Evolutionary conservation across 2,888 invertebrate genomes (phyloP).

Genomic region (Drosophila prolongata): DNA sequence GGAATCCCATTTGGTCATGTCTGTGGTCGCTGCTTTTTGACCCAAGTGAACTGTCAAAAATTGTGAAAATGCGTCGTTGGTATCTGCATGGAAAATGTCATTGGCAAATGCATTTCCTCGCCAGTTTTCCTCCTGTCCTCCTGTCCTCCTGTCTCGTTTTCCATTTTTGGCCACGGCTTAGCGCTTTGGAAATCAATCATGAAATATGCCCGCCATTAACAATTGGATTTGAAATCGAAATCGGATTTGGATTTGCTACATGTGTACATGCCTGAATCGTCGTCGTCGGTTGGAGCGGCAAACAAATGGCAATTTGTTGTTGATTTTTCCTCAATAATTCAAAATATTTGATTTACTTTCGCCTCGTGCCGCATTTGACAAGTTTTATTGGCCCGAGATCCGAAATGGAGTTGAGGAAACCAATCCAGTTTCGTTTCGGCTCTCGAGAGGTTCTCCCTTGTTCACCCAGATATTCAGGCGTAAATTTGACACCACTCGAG

Average conservation of each 20-base stretch:
- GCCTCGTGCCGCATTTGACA: constrained; percentile 32
- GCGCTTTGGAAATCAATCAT: constrained; percentile 65
- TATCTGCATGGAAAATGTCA: constrained; percentile 24
- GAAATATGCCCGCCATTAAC: constrained; percentile 68
- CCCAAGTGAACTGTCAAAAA: constrained; percentile 40
- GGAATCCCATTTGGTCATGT: constrained; percentile 19
- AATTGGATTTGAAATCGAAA: constrained; percentile 68
- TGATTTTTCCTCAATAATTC: constrained; percentile 54
- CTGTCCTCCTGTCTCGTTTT: constrained; percentile 3
- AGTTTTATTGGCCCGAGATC: constrained; percentile 17
- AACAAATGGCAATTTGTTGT: constrained; percentile 46
- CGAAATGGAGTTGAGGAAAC: constrained; percentile 13
- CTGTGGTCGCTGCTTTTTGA: constrained; percentile 14
- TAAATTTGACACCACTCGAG: constrained; percentile 63
- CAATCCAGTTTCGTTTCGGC: constrained; percentile 24
- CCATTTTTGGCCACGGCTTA: constrained; percentile 49
- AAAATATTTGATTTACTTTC: constrained; percentile 59
- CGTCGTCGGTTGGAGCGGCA: constrained; percentile 2
- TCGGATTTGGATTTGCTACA: constrained; percentile 54
- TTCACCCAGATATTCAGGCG: constrained; percentile 48
- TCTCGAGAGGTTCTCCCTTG: constrained; percentile 56
- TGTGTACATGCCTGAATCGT: constrained; percentile 18
- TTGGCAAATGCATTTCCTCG: constrained; percentile 33
- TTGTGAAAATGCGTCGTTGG: constrained; percentile 53
- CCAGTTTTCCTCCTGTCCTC: background rate